A percentile compares a stretch with the other conserved stretches of the same genome.
Evolutionary conservation across 64 coral and sea anemone genomes (phyloP).

Genomic region (Montipora foliosa): DNA sequence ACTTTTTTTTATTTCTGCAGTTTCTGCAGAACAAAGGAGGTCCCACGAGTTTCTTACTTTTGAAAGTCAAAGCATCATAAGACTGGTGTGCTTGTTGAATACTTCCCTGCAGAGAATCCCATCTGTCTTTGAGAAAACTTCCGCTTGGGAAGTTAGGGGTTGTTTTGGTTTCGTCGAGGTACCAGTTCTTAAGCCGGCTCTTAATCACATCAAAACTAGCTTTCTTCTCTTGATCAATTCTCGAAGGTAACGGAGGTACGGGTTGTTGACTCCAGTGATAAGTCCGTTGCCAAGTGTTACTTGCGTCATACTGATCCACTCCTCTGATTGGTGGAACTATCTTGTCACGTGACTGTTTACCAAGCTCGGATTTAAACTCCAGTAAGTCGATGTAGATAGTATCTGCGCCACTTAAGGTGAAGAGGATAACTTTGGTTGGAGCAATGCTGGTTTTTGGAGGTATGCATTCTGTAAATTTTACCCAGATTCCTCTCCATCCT

Average conservation of each 20-base stretch:
- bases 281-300: too few relatives aligned
- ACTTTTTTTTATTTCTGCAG: not conserved
- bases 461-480: too few relatives aligned
- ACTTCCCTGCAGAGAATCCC: not conserved
- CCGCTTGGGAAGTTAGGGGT: not conserved
- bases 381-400: constrained; percentile 51
- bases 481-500: too few relatives aligned
- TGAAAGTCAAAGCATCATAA: not conserved
- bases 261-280: too few relatives aligned
- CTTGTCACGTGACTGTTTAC: not conserved
- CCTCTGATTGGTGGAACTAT: too few relatives aligned
- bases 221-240: constrained; percentile 16
- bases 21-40: constrained; percentile 27
- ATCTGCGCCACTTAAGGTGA: too few relatives aligned
- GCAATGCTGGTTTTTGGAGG: too few relatives aligned
- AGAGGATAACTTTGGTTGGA: too few relatives aligned
- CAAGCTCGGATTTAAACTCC: not conserved
- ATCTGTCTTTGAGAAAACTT: constrained; percentile 8
- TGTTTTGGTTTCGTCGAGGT: constrained; percentile 18
- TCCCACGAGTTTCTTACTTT: not conserved
- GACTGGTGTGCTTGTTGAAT: not conserved
- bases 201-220: constrained; percentile 27
- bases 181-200: constrained; percentile 70
- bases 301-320: too few relatives aligned
- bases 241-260: not conserved